Conservation (phyloP, 2,113 vertebrate species). For the Castor canadensis region DNA sequence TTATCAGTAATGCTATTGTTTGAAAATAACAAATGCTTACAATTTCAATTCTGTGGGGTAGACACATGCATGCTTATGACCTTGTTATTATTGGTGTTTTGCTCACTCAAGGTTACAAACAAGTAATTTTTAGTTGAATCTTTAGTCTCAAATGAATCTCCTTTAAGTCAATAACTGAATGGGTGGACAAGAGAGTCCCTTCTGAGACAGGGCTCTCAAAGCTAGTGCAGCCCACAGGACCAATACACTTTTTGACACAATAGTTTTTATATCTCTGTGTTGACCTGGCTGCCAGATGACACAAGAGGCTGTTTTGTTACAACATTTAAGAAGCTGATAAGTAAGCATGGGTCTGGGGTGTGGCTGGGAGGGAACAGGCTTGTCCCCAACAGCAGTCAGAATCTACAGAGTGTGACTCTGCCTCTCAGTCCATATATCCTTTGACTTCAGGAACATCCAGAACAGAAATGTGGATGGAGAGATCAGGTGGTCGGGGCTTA, state of each 20-base stretch:
- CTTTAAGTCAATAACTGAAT: not conserved
- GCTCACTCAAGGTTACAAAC: not conserved
- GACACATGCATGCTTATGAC: not conserved
- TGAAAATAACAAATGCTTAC: not conserved
- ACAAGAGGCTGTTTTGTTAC: fast-evolving
- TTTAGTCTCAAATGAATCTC: not conserved
- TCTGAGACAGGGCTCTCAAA: not conserved
- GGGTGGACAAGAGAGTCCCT: not conserved
- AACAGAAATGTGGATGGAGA: not conserved
- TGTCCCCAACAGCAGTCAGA: not conserved
- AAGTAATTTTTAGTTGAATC: not conserved
- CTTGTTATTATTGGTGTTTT: not conserved
- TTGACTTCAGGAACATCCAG: not conserved
- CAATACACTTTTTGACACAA: fast-evolving
- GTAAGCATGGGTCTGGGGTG: fast-evolving
- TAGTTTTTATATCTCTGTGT: fast-evolving
- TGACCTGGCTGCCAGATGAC: not conserved
- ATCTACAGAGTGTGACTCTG: not conserved
- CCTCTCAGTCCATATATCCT: not conserved
- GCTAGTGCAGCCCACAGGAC: fast-evolving
- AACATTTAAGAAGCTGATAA: fast-evolving
- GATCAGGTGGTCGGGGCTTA: no score
- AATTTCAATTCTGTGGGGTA: not conserved
- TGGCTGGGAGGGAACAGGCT: not conserved
- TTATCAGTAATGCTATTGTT: not conserved